Evolutionary conservation across 1,140 invertebrate species (phyloP), one percentile per base, ranked within the genome.

Genomic region (Cotesia vestalis): DNA sequence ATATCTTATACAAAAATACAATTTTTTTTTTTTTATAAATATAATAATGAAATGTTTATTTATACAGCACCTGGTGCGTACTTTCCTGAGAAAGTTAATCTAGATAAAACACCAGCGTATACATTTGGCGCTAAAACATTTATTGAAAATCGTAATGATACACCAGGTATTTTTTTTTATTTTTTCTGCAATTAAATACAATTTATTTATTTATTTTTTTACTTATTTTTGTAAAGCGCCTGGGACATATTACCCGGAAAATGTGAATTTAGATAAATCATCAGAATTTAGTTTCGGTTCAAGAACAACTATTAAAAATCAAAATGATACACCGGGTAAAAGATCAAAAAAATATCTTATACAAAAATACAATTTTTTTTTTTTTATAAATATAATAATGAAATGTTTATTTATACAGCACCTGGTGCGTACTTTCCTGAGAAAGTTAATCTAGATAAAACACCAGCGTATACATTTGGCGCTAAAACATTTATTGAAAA

Each of bases 401-500:
- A 36, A 40, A 71, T 66, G n/a, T 11, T 14, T 34, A 5, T 40
- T 61, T 17, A n/a, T 63, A 52, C 87, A 78, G 89, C 77, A 17
- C 78, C 78, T 9, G 78, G 75, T 4, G 66, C 79, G 36, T 80
- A 80, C 52, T 71, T 67, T 40, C 79, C 79, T 2, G 75, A 77
- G 68, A 79, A 74, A 71, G 59, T 71, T 12, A 69, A 81, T 57
- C 61, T 78, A 1, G 73, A 81, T 74, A 70, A 76, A 38, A 70
- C 79, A 9, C 84, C 73, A 4, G 38, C 75, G 27, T 74, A 73
- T 34, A 75, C 55, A 59, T 71, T 75, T 51, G 64, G 72, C 8
- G 34, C 12, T 20, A 88, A 86, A 83, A 83, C 80, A 46, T 78
- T 81, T 66, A 72, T 78, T 46, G 76, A 75, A 9, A 82, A 79